Evolutionary conservation across 2,888 invertebrate genomes (phyloP), one percentile per base, ranked within the genome.

Genomic region (Ophion obscuratus): DNA sequence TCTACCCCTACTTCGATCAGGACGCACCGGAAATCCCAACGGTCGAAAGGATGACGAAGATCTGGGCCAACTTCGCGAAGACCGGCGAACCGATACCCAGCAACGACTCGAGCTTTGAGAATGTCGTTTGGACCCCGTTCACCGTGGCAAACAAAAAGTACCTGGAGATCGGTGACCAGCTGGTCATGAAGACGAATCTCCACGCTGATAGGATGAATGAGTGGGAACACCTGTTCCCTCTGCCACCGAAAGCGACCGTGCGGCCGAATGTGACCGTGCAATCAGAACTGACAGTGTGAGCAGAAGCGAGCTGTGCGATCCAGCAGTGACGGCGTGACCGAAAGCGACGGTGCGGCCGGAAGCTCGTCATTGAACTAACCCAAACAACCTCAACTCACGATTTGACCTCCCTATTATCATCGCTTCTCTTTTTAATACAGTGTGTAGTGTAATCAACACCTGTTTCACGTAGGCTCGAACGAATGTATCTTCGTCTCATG

Each of bases 61-160:
- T 95, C 78, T 94, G 94, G 92, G 90, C 93, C n/a, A 94, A 94
- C 86, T 95, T 95, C 89, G 94, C 93, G 0, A 66, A 82, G 31
- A 90, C 89, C 91, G 96, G 95, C 91, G 95, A 94, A 91, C 95
- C 95, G 6, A 93, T 94, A 75, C 94, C 94, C 0, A 91, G 91
- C 11, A 88, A 91, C 20, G 90, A 92, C n/a, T 90, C 91, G 2
- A 85, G 90, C 14, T 89, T 94, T 71, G 91, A 92, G 67, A 93
- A 93, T 57, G 91, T 93, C 0, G 93, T 91, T 73, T 95, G 95
- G 95, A 93, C 94, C 66, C 93, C 93, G 31, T 94, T 93, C 68
- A 92, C 91, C 4, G 66, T 87, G 1, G 91, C 91, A 61, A 92
- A 91, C 36, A 92, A 94, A 73, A 93, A 94, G 81, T 95, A 94